Evolutionary conservation across 2,888 invertebrate genomes (phyloP).

Genomic region (Octonoba sinensis): DNA sequence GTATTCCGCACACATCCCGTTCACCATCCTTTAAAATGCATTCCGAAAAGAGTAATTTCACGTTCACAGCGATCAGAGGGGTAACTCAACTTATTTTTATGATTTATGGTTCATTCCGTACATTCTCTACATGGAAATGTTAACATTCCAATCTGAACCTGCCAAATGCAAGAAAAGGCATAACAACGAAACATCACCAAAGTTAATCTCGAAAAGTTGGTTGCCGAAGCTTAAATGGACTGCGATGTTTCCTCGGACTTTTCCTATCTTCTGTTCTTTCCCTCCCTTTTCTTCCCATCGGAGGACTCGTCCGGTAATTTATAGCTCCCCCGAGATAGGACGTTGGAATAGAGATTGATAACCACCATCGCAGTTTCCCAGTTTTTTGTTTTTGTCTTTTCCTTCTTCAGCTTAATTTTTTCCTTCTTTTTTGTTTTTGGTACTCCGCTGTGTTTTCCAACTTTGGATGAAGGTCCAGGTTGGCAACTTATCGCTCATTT

Average conservation of each 20-base stretch:
- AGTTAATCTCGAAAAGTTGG: slow-evolving; percentile 55
- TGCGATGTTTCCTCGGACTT: slow-evolving; percentile 45
- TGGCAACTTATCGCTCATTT: slow-evolving; percentile 43
- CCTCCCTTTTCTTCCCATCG: slow-evolving; percentile 15
- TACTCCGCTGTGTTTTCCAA: slow-evolving; percentile 17
- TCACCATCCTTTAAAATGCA: too few species aligned
- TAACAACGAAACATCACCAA: slow-evolving; percentile 26
- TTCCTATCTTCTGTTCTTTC: slow-evolving; percentile 41
- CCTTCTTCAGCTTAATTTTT: slow-evolving; percentile 34
- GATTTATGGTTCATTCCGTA: too few species aligned
- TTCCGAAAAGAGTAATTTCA: too few species aligned
- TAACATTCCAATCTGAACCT: too few species aligned
- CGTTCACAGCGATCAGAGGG: too few species aligned
- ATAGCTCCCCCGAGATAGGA: slow-evolving; percentile 62
- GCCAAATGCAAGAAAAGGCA: too few species aligned
- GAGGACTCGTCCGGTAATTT: slow-evolving; percentile 61
- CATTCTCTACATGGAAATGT: too few species aligned
- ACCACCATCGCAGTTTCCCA: slow-evolving; percentile 58
- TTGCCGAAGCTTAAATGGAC: slow-evolving; percentile 43
- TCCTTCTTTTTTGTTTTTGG: slow-evolving; percentile 24
- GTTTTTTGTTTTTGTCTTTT: slow-evolving; percentile 33
- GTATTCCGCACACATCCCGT: too few species aligned
- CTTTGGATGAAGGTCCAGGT: slow-evolving; percentile 10
- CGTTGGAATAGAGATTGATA: slow-evolving; percentile 63
- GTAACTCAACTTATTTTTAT: too few species aligned